Percentiles rank a stretch among this genome's conserved stretches.
Evolutionary conservation across 2,888 invertebrate species (phyloP).

Genomic region (Sarcophaga caerulescens): DNA sequence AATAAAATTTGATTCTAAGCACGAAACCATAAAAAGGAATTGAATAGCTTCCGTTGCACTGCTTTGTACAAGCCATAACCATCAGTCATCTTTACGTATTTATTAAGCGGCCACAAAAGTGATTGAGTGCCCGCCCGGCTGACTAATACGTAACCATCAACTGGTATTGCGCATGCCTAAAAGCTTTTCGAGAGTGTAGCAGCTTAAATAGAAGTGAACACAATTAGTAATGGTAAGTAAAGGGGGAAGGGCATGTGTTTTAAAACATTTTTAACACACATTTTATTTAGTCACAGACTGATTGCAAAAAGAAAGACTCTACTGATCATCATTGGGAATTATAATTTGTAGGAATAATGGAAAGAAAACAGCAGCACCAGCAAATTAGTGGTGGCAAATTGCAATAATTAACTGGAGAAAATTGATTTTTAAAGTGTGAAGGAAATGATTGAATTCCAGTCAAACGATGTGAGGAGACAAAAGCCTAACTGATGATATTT

Average conservation of each 20-base stretch:
- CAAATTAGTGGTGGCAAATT: constrained; percentile 1
- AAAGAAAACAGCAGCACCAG: not conserved
- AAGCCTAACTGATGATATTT: not conserved
- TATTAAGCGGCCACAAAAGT: no score
- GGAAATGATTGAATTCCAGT: not conserved
- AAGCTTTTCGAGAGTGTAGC: constrained; percentile 46
- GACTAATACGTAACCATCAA: no score
- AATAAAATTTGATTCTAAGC: not conserved
- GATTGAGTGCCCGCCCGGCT: no score
- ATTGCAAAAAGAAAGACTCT: no score
- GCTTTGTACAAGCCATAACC: not conserved
- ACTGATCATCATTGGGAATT: no score
- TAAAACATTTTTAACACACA: no score
- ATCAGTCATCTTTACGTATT: no score
- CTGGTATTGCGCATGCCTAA: constrained; percentile 32
- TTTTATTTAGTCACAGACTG: no score
- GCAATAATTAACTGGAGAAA: constrained; percentile 50
- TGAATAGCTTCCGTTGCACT: constrained; percentile 48
- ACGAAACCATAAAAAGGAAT: constrained; percentile 28
- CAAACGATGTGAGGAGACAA: not conserved
- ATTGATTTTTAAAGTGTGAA: constrained; percentile 38
- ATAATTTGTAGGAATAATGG: not conserved
- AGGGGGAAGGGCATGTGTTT: no score
- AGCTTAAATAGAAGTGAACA: not conserved
- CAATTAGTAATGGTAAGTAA: no score